Base-by-base conservation (phyloP, 2,797 vertebrate genomes). In the Sebastes diploproa region DNA sequence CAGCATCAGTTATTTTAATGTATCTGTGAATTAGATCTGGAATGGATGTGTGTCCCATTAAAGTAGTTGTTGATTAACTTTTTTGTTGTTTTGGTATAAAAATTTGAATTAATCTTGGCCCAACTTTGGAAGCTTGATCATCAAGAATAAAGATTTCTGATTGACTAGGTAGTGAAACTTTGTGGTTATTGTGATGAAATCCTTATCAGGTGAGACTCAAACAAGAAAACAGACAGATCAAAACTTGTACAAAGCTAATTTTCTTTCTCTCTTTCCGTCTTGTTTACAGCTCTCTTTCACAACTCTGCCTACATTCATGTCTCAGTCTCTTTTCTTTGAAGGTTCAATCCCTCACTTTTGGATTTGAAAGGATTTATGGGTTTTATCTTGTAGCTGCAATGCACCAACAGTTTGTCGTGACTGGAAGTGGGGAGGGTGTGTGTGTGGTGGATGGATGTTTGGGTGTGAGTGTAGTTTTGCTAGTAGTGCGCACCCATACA, bases 61-160 rank as follows among this genome's bases (percentile, higher is more conserved):
- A 83, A 83, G 25, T 76, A 83, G 77, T 60, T 82, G 36, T 73
- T 76, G 23, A 75, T 52, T 89, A 36, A 86, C 72, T 65, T 83
- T 83, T 80, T 75, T 77, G 69, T 73, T 85, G 64, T 90, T 91
- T 91, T 88, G 75, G 71, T 89, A 82, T 85, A 83, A 77, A 77
- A 82, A 67, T 78, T 80, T 75, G 38, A 88, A 71, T 79, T 75
- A 69, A 82, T 70, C 58, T 80, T 85, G 75, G 72, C 79, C 64
- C 30, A 81, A 66, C 55, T 83, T 81, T 84, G 74, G 74, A 92
- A 85, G 78, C 76, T 88, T 93, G 82, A 85, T 84, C 72, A 85
- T 86, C 52, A 90, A 89, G 79, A 95, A 94, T 94, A 94, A 95
- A 95, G 63, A 78, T 68, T 83, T 93, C 78, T 90, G 81, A 88